phyloP scores from a whole-genome alignment of 2,797 vertebrate species.

The Fratercula arctica region DNA sequence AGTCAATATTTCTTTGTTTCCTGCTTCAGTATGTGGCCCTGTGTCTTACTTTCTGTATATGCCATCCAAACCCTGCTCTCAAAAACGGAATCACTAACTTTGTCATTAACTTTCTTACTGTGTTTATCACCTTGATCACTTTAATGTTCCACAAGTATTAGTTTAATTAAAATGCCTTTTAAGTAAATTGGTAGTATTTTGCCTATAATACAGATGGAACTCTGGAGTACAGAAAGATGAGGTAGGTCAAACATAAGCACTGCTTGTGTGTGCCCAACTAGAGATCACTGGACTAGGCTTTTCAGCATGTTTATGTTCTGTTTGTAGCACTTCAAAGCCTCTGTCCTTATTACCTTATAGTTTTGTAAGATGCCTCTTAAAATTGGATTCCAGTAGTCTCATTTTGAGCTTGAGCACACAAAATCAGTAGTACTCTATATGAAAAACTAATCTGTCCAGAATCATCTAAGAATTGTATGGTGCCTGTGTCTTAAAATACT shows the following conservation, averaged over 20 bases:
- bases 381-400: background rate
- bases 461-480: background rate
- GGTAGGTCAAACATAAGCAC: background rate
- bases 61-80: conserved; percentile 23
- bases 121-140: conserved; percentile 10
- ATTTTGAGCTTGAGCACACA: background rate
- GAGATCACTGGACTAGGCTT: background rate
- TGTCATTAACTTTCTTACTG: conserved; percentile 19
- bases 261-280: background rate
- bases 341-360: background rate
- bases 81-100: conserved; percentile 15
- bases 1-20: conserved; percentile 67
- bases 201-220: background rate
- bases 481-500: background rate
- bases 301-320: background rate
- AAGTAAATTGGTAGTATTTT: background rate
- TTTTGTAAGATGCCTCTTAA: background rate
- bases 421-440: background rate
- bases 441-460: background rate
- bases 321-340: background rate
- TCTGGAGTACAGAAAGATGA: background rate
- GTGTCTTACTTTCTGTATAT: conserved; percentile 34
- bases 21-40: conserved; percentile 54
- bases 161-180: background rate
- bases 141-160: background rate